Conservation (phyloP, 2,888 invertebrate species). For the Nudaria mundana region DNA sequence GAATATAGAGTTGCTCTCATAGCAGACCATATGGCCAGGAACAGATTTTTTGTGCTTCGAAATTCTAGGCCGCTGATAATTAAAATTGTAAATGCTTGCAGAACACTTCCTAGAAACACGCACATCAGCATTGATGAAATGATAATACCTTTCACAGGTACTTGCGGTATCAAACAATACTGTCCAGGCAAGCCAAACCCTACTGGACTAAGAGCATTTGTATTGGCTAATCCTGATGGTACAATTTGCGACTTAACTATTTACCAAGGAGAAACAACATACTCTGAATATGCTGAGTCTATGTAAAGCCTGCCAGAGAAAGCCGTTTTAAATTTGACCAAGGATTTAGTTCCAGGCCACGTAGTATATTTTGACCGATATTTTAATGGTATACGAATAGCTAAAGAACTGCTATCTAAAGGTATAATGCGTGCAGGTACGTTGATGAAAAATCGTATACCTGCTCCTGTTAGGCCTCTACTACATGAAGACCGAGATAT, state of each 20-base stretch:
- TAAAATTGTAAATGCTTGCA: too few species aligned
- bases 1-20: neutral
- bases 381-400: too few species aligned
- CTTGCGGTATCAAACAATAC: constrained; percentile 9
- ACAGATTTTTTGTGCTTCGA: neutral
- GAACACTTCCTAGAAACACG: neutral
- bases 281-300: neutral
- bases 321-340: constrained; percentile 5
- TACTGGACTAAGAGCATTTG: constrained; percentile 8
- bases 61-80: neutral
- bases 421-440: too few species aligned
- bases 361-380: constrained; percentile 16
- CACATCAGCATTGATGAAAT: constrained; percentile 4
- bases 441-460: constrained; percentile 12
- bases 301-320: constrained; percentile 5
- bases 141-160: constrained; percentile 11
- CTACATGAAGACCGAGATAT: neutral
- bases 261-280: constrained; percentile 1
- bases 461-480: neutral
- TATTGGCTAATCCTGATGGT: constrained; percentile 3
- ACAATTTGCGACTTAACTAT: neutral
- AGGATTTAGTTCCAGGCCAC: constrained; percentile 13
- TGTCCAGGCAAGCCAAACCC: constrained; percentile 14
- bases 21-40: neutral
- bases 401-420: too few species aligned